Base-by-base conservation (phyloP, 2,888 invertebrate species). In the Harpalus rufipes region DNA sequence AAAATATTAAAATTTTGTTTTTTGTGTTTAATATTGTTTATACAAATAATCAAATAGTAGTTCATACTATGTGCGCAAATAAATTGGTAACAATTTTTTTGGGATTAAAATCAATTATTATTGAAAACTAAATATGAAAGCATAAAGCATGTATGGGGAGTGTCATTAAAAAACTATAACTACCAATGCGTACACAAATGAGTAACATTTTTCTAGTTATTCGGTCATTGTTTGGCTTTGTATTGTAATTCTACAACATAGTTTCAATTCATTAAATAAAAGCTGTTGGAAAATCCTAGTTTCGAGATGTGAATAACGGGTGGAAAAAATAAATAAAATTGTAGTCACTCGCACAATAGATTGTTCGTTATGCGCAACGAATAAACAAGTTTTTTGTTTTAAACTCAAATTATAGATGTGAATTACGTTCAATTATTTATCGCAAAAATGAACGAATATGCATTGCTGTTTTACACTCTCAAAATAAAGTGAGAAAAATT, bases 181-280 rank as follows among this genome's bases (percentile, higher is more conserved):
- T 32, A 5, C 32, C 32, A 32, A 51, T 51, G 8, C 44, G 10
- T 12, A 51, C 10, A 12, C 12, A 51, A 51, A 51, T 51, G 44
- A 51, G 44, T 51, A 12, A 51, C 0, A 1, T 8, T 51, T 51
- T 51, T 51, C 10, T 51, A 12, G 44, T 51, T 12, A 51, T 51
- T 51, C 44, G 12, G 12, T 51, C 32, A 51, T 51, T 51, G 44
- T 51, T 51, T 8, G 12, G 44, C 0, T 51, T 51, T 51, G 44
- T 12, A 51, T 51, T 51, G 44, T 10, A 51, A 51, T 12, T 51
- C 44, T 10, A 12, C 44, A 44, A 44, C 44, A 12, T 12, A 1
- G 44, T 51, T 51, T 51, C 10, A 51, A 51, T 51, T 51, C 44
- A 51, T 51, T 51, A 51, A 51, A 10, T 51, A 51, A 51, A 51